phyloP scores from a whole-genome alignment of 2,888 invertebrate genomes.

The Auanema freiburgensis region DNA sequence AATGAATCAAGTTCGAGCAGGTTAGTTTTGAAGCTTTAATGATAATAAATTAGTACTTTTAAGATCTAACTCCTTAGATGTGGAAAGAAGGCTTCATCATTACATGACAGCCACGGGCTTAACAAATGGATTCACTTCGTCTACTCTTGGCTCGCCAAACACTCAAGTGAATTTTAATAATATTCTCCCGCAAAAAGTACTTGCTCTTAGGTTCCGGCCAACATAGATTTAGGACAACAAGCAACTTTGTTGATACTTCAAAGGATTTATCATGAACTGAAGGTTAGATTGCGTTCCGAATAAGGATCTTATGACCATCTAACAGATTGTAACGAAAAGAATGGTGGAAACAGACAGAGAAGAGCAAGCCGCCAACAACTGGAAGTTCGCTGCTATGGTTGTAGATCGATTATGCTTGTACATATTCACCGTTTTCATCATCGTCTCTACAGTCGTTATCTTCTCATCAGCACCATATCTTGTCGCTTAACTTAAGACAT shows the following conservation, averaged over 20 bases:
- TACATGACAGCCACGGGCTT: constrained; percentile 42
- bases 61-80: constrained; percentile 52
- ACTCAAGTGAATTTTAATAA: constrained; percentile 18
- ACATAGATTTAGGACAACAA: constrained; percentile 52
- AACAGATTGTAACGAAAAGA: constrained; percentile 57
- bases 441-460: constrained; percentile 60
- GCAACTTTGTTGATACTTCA: constrained; percentile 59
- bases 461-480: constrained; percentile 64
- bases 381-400: constrained; percentile 62
- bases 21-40: background rate
- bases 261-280: constrained; percentile 60
- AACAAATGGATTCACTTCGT: constrained; percentile 31
- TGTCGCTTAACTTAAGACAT: constrained; percentile 44
- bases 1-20: constrained; percentile 42
- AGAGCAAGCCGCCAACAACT: constrained; percentile 58
- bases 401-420: constrained; percentile 64
- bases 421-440: constrained; percentile 62
- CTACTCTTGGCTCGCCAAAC: constrained; percentile 14
- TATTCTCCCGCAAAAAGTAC: constrained; percentile 23
- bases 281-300: constrained; percentile 28
- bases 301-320: background rate
- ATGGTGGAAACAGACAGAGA: constrained; percentile 62
- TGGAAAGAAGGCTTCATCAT: constrained; percentile 50
- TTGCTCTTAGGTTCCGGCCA: constrained; percentile 19
- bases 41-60: background rate